Conservation (phyloP, 2,113 vertebrate species). For the Callocephalon fimbriatum region DNA sequence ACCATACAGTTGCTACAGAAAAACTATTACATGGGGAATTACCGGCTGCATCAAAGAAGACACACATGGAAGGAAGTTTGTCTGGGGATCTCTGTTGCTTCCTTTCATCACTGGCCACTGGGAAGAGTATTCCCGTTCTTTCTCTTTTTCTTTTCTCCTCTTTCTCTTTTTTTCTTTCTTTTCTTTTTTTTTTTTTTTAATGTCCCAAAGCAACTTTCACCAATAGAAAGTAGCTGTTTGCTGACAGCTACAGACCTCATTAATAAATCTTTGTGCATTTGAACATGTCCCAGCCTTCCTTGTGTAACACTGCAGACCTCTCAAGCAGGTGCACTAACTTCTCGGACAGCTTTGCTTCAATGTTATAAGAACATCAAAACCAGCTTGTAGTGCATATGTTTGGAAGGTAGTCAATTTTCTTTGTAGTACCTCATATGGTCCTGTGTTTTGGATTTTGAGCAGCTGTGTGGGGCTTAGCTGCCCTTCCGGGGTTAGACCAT, state of each 20-base stretch:
- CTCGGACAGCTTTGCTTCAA: background rate
- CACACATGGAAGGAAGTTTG: background rate
- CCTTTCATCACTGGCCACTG: background rate
- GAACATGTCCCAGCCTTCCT: background rate
- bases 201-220: background rate
- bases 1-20: fast-evolving
- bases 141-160: background rate
- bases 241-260: background rate
- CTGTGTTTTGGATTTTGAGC: background rate
- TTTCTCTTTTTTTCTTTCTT: background rate
- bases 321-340: background rate
- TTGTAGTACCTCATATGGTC: background rate
- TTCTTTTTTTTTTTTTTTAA: background rate
- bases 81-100: background rate
- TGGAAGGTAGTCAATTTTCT: background rate
- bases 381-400: background rate
- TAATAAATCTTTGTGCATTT: background rate
- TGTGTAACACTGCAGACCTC: background rate
- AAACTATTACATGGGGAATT: background rate
- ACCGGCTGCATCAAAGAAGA: background rate
- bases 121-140: background rate
- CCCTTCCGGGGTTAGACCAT: background rate
- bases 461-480: background rate
- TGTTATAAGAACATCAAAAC: background rate
- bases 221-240: background rate